Evolutionary conservation across 1,140 invertebrate species (phyloP).

Genomic region (Halictus rubicundus): DNA sequence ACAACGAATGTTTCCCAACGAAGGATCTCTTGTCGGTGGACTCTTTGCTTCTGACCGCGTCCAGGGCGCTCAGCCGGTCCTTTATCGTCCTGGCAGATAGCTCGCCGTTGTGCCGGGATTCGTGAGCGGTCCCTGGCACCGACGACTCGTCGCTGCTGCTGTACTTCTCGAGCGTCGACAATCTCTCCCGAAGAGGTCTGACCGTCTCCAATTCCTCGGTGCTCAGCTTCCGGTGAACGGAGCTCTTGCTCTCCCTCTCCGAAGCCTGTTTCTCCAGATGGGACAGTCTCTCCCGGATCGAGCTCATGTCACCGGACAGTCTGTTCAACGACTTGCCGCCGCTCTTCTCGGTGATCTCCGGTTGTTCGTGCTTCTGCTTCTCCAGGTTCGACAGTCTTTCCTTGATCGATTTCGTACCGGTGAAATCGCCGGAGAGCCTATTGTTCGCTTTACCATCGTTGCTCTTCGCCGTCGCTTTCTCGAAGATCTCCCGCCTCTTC

Average conservation of each 20-base stretch:
- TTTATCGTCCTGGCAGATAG: conserved; percentile 81
- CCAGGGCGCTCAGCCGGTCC: conserved; percentile 81
- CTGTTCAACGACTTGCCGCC: conserved; percentile 75
- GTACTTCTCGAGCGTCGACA: conserved; percentile 75
- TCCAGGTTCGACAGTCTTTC: conserved; percentile 86
- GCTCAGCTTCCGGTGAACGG: conserved; percentile 53
- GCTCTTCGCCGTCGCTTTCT: conserved; percentile 80
- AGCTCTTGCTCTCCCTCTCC: conserved; percentile 69
- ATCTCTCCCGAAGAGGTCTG: conserved; percentile 74
- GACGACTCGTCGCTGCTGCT: conserved; percentile 64
- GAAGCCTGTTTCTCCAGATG: conserved; percentile 84
- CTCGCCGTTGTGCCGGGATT: conserved; percentile 77
- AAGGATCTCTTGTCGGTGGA: conserved; percentile 68
- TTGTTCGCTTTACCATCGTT: conserved; percentile 71
- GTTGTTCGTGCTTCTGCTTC: conserved; percentile 77
- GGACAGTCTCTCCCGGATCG: conserved; percentile 84
- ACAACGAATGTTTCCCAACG: conserved; percentile 60
- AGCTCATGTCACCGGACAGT: conserved; percentile 83
- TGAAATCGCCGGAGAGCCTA: conserved; percentile 83
- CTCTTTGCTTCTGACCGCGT: conserved; percentile 80
- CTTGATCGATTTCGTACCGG: conserved; percentile 85
- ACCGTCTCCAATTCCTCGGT: conserved; percentile 71
- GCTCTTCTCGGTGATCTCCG: conserved; percentile 70
- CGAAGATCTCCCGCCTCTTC: conserved; percentile 91
- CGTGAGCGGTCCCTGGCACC: conserved; percentile 42